Percentiles rank a stretch among this genome's conserved stretches.
Evolutionary conservation across 2,113 vertebrate genomes (phyloP).

Genomic region (Ascaphus truei): DNA sequence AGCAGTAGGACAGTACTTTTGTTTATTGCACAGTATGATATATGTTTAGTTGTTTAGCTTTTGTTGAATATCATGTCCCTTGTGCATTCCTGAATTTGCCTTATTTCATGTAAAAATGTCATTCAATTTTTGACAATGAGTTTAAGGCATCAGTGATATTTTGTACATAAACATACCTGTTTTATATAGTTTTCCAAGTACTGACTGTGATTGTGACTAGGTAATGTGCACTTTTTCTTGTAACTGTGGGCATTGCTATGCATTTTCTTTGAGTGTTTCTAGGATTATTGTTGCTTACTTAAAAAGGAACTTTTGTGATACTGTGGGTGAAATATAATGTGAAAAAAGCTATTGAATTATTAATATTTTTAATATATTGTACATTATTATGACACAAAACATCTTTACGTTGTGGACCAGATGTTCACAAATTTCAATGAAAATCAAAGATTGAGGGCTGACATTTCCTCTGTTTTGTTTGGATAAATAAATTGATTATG

Average conservation of each 20-base stretch:
- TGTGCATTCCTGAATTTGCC: conserved; percentile 81
- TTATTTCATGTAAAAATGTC: conserved; percentile 81
- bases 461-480: conserved; percentile 78
- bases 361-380: conserved; percentile 71
- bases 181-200: conserved; percentile 79
- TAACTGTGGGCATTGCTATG: conserved; percentile 84
- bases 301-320: conserved; percentile 79
- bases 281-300: conserved; percentile 79
- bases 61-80: conserved; percentile 66
- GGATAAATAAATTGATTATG: conserved; percentile 80
- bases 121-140: conserved; percentile 70
- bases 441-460: conserved; percentile 70
- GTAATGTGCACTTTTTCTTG: conserved; percentile 86
- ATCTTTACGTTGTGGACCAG: conserved; percentile 66
- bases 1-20: conserved; percentile 65
- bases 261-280: conserved; percentile 83
- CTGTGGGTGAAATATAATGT: conserved; percentile 85
- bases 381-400: conserved; percentile 68
- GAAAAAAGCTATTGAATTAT: conserved; percentile 79
- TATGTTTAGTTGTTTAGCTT: conserved; percentile 69
- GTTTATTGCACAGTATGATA: conserved; percentile 64
- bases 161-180: conserved; percentile 78
- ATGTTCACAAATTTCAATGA: conserved; percentile 73
- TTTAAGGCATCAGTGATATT: conserved; percentile 75
- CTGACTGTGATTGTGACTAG: conserved; percentile 84